Conservation (phyloP, 2,113 vertebrate genomes). For the Marmota flaviventris region DNA sequence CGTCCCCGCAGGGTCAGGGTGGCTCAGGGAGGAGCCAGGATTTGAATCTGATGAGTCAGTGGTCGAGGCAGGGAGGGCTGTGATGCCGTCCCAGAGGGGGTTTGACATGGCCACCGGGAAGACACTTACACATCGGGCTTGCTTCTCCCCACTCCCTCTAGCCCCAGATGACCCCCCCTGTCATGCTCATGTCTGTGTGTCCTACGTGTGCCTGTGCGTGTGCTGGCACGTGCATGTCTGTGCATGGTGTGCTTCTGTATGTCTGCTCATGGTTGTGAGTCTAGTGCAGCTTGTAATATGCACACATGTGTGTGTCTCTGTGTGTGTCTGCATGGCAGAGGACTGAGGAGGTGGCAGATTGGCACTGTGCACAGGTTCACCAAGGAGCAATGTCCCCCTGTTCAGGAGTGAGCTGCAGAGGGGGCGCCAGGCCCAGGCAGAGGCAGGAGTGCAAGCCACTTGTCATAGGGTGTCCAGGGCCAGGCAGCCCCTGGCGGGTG, state of each 20-base stretch:
- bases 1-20: too few species aligned
- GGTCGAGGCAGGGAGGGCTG: too few species aligned
- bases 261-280: not conserved
- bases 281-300: accelerated
- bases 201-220: too few species aligned
- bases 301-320: not conserved
- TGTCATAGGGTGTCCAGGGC: not conserved
- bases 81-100: too few species aligned
- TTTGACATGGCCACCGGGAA: accelerated
- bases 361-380: accelerated
- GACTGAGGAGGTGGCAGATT: not conserved
- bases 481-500: not conserved
- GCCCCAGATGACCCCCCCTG: too few species aligned
- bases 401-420: not conserved
- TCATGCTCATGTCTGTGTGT: not conserved
- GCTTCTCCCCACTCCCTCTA: accelerated
- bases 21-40: not conserved
- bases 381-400: not conserved
- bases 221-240: not conserved
- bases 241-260: not conserved
- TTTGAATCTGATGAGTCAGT: not conserved
- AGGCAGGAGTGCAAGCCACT: too few species aligned
- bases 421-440: too few species aligned
- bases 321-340: not conserved
- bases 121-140: accelerated